A percentile compares a stretch with the other conserved stretches of the same genome.
These are phyloP conservation scores for Sicus ferrugineus DNA, from an alignment of 2,888 invertebrate genomes.

Conservation along the genomic window DNA sequence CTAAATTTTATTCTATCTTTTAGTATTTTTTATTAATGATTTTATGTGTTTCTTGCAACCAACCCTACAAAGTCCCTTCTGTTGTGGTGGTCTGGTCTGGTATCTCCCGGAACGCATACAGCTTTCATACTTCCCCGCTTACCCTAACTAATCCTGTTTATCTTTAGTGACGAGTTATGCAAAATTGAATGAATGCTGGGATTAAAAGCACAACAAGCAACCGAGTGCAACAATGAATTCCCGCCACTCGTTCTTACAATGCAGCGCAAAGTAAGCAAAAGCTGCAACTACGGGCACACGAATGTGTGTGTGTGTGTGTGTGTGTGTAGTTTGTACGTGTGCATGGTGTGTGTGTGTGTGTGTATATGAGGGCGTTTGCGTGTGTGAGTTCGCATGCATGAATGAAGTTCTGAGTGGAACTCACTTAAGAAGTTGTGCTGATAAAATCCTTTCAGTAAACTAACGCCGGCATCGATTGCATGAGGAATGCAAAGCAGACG, in stretches of 20 bases:
- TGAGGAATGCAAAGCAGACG: neutral
- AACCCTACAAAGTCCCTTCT: neutral
- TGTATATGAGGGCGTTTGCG: neutral
- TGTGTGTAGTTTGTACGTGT: slow-evolving; percentile 9
- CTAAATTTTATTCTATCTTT: too few relatives aligned
- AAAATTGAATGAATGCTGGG: slow-evolving; percentile 32
- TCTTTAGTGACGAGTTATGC: slow-evolving; percentile 40
- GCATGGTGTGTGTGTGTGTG: slow-evolving; percentile 19
- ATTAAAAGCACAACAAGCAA: slow-evolving; percentile 32
- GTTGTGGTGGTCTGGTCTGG: neutral
- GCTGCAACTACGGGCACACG: neutral
- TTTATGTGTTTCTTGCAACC: neutral
- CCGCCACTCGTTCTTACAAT: neutral
- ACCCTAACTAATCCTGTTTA: slow-evolving; percentile 41
- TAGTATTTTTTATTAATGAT: too few relatives aligned
- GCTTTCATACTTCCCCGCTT: neutral
- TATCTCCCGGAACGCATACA: neutral
- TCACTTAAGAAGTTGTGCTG: slow-evolving; percentile 20
- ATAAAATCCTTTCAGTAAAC: slow-evolving; percentile 9
- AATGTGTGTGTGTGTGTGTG: slow-evolving; percentile 1
- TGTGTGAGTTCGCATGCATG: neutral
- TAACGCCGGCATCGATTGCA: neutral
- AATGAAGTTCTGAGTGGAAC: neutral
- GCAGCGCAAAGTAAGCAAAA: neutral
- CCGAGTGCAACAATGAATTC: neutral